Evolutionary conservation across 2,888 invertebrate species (phyloP).

Genomic region (Leptothorax acervorum): DNA sequence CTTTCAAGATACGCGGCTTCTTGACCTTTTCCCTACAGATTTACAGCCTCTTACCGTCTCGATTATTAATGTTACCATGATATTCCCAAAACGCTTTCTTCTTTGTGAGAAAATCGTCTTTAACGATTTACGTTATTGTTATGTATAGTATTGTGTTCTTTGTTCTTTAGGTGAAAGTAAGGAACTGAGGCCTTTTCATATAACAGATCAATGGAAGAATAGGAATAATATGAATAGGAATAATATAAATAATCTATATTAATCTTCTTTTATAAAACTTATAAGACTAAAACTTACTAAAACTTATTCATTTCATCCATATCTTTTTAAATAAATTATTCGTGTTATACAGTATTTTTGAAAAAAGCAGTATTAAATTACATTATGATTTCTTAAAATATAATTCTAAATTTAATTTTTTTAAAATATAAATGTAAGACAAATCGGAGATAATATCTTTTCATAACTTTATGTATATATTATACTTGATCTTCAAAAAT

Average conservation of each 20-base stretch:
- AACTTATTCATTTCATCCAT: background rate
- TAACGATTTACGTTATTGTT: slow-evolving; percentile 8
- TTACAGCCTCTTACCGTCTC: slow-evolving; percentile 16
- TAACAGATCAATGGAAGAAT: background rate
- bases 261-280: background rate
- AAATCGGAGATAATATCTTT: background rate
- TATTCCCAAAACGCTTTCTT: background rate
- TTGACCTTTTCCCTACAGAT: slow-evolving; percentile 29
- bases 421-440: background rate
- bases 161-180: background rate
- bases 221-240: background rate
- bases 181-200: background rate
- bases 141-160: background rate
- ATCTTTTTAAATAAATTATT: background rate
- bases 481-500: background rate
- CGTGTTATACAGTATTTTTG: background rate
- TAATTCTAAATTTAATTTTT: background rate
- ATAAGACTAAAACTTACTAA: background rate
- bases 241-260: background rate
- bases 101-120: background rate
- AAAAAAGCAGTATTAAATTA: background rate
- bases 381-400: background rate
- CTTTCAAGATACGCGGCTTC: slow-evolving; percentile 10
- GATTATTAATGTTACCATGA: slow-evolving; percentile 8
- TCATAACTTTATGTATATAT: background rate